Percentiles rank a stretch among this genome's conserved stretches.
These are phyloP conservation scores for Telenomus remus DNA, from an alignment of 1,140 invertebrate species.

Conservation along the genomic window DNA sequence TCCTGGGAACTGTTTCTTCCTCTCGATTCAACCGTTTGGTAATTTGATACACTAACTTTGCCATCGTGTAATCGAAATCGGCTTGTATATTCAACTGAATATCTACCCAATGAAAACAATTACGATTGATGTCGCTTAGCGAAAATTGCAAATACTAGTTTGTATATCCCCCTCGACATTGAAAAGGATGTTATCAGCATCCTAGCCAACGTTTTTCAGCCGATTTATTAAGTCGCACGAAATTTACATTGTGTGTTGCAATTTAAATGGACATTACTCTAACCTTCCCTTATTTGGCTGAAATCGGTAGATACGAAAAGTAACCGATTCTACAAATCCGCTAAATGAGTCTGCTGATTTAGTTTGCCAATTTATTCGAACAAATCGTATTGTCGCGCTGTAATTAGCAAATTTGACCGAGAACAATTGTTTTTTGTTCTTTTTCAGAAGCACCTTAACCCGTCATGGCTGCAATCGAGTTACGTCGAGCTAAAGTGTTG, in stretches of 20 bases:
- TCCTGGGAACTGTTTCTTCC: slow-evolving; percentile 46
- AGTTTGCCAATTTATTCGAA: no score
- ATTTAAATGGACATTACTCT: not conserved
- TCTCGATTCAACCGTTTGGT: slow-evolving; percentile 46
- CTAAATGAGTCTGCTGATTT: no score
- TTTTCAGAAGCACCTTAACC: no score
- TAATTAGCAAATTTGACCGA: no score
- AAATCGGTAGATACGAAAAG: not conserved
- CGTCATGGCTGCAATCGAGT: no score
- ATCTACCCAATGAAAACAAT: slow-evolving; percentile 35
- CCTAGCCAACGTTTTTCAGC: not conserved
- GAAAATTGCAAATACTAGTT: slow-evolving; percentile 15
- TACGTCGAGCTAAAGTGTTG: slow-evolving; percentile 24
- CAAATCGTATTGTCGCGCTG: no score
- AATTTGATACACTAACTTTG: slow-evolving; percentile 46
- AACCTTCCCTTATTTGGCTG: not conserved
- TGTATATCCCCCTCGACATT: slow-evolving; percentile 4
- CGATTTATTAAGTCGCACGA: not conserved
- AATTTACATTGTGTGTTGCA: not conserved
- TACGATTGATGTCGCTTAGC: slow-evolving; percentile 7
- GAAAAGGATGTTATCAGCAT: slow-evolving; percentile 17
- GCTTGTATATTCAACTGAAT: slow-evolving; percentile 24
- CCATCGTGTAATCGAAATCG: slow-evolving; percentile 45
- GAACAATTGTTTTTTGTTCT: no score
- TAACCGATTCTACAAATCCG: not conserved